Conservation (phyloP, 2,888 invertebrate species). For the Elegia similella region DNA sequence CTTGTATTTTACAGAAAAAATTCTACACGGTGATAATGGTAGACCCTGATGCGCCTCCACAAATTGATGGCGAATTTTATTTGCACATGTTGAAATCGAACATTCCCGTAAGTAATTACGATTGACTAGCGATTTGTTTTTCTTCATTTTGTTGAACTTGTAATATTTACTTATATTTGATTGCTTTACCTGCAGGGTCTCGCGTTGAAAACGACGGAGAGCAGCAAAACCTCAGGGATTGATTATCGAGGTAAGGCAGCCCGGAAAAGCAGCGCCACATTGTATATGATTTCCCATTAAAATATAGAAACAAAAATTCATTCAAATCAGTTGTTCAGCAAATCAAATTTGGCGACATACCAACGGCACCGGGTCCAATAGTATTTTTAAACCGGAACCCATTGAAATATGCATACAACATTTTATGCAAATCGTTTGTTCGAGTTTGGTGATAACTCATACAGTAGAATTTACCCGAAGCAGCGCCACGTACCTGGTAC, state of each 20-base stretch:
- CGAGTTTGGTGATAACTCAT: too few species aligned
- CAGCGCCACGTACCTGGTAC: too few species aligned
- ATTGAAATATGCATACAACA: too few species aligned
- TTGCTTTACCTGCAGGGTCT: conserved; percentile 51
- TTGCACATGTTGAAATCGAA: conserved; percentile 76
- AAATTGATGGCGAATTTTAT: conserved; percentile 68
- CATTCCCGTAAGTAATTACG: conserved; percentile 62
- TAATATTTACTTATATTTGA: too few species aligned
- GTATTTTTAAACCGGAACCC: too few species aligned
- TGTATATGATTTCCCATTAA: not conserved
- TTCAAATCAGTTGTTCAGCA: too few species aligned
- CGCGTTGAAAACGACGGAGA: conserved; percentile 61
- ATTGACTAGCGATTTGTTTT: not conserved
- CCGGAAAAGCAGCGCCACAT: too few species aligned
- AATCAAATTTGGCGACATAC: too few species aligned
- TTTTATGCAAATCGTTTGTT: too few species aligned
- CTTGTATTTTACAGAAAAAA: conserved; percentile 54
- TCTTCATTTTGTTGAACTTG: not conserved
- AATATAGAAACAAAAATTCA: too few species aligned
- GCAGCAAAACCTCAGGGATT: conserved; percentile 64
- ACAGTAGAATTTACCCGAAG: too few species aligned
- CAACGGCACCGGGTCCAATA: too few species aligned
- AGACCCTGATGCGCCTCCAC: conserved; percentile 74
- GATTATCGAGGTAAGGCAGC: conserved; percentile 69
- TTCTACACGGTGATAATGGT: conserved; percentile 72